Evolutionary conservation across 2,888 invertebrate genomes (phyloP).

Genomic region (Formica aserva): DNA sequence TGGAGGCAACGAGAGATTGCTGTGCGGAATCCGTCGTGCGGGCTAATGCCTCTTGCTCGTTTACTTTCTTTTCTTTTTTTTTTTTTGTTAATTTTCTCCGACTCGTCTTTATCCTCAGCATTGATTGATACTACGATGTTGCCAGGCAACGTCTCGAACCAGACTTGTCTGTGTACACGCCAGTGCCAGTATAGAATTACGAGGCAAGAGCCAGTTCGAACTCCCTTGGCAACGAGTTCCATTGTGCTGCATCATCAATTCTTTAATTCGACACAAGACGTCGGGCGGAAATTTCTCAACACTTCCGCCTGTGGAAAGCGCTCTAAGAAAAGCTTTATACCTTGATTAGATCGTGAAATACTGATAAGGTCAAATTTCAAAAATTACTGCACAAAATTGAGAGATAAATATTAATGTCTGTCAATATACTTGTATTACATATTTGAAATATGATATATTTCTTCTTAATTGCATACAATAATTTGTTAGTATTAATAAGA

Average conservation of each 20-base stretch:
- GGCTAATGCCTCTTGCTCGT: neutral
- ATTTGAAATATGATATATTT: neutral
- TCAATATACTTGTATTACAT: neutral
- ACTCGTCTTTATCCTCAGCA: conserved; percentile 49
- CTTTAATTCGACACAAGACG: conserved; percentile 54
- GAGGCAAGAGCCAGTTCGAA: conserved; percentile 44
- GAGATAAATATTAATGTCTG: neutral
- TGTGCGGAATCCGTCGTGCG: conserved; percentile 20
- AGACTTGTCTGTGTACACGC: conserved; percentile 49
- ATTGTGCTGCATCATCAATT: conserved; percentile 61
- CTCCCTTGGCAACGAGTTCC: conserved; percentile 60
- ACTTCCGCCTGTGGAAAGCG: conserved; percentile 3
- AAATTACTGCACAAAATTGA: neutral
- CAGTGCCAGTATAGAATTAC: conserved; percentile 53
- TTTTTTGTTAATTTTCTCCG: conserved; percentile 44
- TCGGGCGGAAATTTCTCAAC: conserved; percentile 4
- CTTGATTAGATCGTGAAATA: conserved; percentile 22
- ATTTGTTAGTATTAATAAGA: neutral
- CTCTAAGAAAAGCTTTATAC: neutral
- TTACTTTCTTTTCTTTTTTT: neutral
- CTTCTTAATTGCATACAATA: neutral
- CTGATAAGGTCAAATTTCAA: neutral
- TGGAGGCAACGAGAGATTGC: conserved; percentile 36
- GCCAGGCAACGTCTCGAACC: conserved; percentile 68
- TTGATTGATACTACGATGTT: conserved; percentile 68